Percentiles rank a stretch among this genome's conserved stretches.
Evolutionary conservation across 2,113 vertebrate species (phyloP).

Genomic region (Elephas maximus): DNA sequence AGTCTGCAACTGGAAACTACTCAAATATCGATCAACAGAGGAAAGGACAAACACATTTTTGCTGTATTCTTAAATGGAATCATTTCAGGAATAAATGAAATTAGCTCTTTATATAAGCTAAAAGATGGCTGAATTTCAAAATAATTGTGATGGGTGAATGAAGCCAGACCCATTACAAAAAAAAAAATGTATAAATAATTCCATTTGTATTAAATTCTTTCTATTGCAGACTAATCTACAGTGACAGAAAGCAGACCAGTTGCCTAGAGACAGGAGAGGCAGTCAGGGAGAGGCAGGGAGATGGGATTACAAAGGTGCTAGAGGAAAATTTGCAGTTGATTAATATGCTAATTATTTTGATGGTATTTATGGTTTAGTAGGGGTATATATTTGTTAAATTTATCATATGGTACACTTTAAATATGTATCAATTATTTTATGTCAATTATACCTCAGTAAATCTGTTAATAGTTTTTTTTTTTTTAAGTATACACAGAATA

Average conservation of each 20-base stretch:
- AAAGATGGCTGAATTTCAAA: background rate
- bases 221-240: background rate
- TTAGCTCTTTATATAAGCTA: background rate
- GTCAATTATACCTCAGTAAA: background rate
- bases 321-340: background rate
- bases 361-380: background rate
- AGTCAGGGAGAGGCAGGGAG: background rate
- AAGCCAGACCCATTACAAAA: background rate
- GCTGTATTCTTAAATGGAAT: background rate
- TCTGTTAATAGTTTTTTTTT: background rate
- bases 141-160: background rate
- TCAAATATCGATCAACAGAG: background rate
- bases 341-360: background rate
- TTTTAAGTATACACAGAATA: background rate
- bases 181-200: background rate
- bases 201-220: background rate
- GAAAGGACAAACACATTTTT: background rate
- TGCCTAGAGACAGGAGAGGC: background rate
- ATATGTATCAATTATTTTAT: background rate
- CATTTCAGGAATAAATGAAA: background rate
- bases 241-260: background rate
- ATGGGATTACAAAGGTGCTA: background rate
- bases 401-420: background rate
- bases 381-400: background rate
- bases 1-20: background rate